Percentiles rank a stretch among this genome's conserved stretches.
These are phyloP conservation scores for Ciconia nigra DNA, from an alignment of 2,797 vertebrate genomes.

Conservation along the genomic window DNA sequence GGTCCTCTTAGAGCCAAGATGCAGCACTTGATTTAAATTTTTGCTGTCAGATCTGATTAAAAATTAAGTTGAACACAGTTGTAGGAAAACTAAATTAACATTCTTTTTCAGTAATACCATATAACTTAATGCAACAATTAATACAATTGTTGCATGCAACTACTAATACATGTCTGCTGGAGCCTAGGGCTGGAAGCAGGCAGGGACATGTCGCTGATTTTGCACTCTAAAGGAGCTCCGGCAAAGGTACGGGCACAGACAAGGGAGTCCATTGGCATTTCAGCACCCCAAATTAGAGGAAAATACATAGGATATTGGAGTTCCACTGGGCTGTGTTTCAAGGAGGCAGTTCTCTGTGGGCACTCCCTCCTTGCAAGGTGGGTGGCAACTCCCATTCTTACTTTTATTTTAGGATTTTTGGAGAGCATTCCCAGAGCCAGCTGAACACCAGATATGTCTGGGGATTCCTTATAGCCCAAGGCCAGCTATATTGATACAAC, in stretches of 20 bases:
- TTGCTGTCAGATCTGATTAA: constrained; percentile 78
- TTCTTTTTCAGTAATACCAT: constrained; percentile 70
- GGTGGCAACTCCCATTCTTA: not conserved
- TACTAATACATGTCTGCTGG: not conserved
- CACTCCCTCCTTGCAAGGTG: not conserved
- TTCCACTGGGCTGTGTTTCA: not conserved
- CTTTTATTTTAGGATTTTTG: not conserved
- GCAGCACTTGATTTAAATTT: constrained; percentile 74
- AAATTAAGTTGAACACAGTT: constrained; percentile 75
- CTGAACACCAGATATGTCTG: not conserved
- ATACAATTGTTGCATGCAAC: constrained; percentile 51
- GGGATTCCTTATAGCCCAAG: not conserved
- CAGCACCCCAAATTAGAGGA: not conserved
- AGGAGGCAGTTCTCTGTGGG: not conserved
- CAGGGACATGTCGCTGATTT: not conserved
- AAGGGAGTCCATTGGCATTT: not conserved
- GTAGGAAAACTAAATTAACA: constrained; percentile 73
- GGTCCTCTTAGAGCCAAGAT: constrained; percentile 47
- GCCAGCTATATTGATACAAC: not conserved
- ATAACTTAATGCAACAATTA: constrained; percentile 78
- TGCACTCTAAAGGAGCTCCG: not conserved
- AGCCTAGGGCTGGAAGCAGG: not conserved
- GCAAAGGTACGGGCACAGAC: not conserved
- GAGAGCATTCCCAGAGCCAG: not conserved
- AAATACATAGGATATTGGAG: not conserved